Conservation (phyloP, 1,140 invertebrate genomes). For the Nasonia giraulti region DNA sequence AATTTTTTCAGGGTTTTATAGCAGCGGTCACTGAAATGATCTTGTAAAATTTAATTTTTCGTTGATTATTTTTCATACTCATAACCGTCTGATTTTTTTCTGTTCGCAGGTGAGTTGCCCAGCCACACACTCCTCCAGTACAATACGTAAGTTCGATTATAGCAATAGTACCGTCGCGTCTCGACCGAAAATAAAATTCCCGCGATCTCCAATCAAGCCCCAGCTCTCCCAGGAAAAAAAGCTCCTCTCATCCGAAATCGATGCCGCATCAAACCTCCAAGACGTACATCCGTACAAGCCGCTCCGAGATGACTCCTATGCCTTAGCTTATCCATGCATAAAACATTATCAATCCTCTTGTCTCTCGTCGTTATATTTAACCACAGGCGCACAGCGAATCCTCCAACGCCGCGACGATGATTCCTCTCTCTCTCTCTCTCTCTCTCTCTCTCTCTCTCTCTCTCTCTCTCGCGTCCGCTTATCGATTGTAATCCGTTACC, state of each 20-base stretch:
- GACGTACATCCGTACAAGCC: background rate
- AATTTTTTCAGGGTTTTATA: no score
- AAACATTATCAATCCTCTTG: background rate
- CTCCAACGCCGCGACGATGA: background rate
- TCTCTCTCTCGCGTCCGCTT: background rate
- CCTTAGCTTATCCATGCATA: conserved; percentile 12
- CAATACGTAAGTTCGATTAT: background rate
- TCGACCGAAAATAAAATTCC: no score
- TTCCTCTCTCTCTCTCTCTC: background rate
- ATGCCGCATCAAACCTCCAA: no score
- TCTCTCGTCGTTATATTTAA: conserved; percentile 41
- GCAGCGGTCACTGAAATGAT: no score
- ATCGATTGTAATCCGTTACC: conserved; percentile 9
- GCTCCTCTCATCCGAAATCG: no score
- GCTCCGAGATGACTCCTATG: background rate
- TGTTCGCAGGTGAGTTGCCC: background rate
- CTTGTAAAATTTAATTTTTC: no score
- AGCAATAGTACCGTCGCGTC: no score
- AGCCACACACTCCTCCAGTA: no score
- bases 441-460: background rate
- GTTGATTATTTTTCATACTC: no score
- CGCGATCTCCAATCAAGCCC: background rate
- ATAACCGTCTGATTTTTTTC: background rate
- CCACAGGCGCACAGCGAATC: background rate
- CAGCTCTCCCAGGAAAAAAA: no score